These are phyloP conservation scores for Sussaba pulchella DNA, from an alignment of 2,888 invertebrate genomes.

Conservation along the genomic window DNA sequence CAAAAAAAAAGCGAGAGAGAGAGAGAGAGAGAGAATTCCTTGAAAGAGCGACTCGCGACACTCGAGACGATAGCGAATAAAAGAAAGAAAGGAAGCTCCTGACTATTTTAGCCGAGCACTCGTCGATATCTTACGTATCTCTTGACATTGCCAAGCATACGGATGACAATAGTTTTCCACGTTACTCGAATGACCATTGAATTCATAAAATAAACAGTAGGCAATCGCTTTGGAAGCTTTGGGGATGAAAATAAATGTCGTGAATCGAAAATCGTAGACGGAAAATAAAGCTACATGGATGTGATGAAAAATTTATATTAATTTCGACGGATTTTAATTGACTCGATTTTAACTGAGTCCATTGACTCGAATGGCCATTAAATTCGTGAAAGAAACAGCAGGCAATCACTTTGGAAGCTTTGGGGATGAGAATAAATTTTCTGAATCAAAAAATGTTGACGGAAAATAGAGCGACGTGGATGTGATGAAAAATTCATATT, in stretches of 20 bases:
- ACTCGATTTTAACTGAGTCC: too few relatives aligned
- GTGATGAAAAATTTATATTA: too few relatives aligned
- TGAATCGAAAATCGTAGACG: too few relatives aligned
- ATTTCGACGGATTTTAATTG: too few relatives aligned
- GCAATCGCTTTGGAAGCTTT: not conserved
- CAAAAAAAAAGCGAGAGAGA: too few relatives aligned
- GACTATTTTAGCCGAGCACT: slow-evolving; percentile 52
- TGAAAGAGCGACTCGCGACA: slow-evolving; percentile 25
- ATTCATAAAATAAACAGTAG: slow-evolving; percentile 17
- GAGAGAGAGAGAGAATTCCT: too few relatives aligned
- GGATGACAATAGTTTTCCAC: slow-evolving; percentile 22
- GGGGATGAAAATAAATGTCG: too few relatives aligned
- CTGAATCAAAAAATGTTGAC: too few relatives aligned
- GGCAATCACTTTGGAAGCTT: not conserved
- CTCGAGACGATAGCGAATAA: not conserved
- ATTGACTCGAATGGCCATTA: slow-evolving; percentile 21
- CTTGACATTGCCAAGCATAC: slow-evolving; percentile 41
- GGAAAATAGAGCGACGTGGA: too few relatives aligned
- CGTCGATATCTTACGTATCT: slow-evolving; percentile 25
- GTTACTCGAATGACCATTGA: slow-evolving; percentile 19
- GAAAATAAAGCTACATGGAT: too few relatives aligned
- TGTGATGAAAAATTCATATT: too few relatives aligned
- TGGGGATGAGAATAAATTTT: too few relatives aligned
- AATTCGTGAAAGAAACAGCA: slow-evolving; percentile 11
- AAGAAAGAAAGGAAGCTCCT: slow-evolving; percentile 33